Base-by-base conservation (phyloP, 2,113 vertebrate genomes). In the Gyps fulvus region DNA sequence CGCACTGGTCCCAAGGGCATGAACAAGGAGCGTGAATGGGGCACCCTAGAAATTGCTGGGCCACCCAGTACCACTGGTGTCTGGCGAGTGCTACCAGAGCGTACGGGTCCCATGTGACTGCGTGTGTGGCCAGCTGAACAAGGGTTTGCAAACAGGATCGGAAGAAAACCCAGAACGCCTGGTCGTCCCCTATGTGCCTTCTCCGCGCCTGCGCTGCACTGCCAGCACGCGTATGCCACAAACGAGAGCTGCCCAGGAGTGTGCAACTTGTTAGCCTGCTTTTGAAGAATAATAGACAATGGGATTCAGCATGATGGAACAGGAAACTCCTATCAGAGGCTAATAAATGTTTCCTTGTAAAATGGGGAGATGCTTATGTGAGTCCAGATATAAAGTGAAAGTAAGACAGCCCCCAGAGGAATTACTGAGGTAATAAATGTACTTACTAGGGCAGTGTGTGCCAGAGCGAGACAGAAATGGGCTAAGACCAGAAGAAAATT, bases 391-490 rank as follows among this genome's bases (percentile, higher is more conserved):
- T 36, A 90, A 96, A 94, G 93, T 90, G 93, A 96, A 97, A 97
- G 94, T 97, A 86, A 97, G 95, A 78, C 95, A 93, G 95, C 59
- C 92, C 96, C 91, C 87, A 59, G 71, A 90, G 94, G 95, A 93
- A 94, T 95, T 93, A 69, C 67, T 83, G 78, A 97, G 89, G 87
- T 94, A 97, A 95, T 96, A 97, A 96, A 95, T 83, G 94, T 88
- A 71, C 87, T 95, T 97, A 97, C 45, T 97, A 97, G 94, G 94
- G 91, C 95, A 95, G 87, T 77, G 50, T 95, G 96, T 95, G 97
- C 91, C 91, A 83, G 89, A 94, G 91, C 5, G 10, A 92, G 78
- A 55, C 38, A 94, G 96, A 96, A 97, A 93, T 91, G 93, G 94
- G 87, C 93, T 91, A 55, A 89, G 92, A 95, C 89, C 78, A 94